A percentile compares a stretch with the other conserved stretches of the same genome.
These are phyloP conservation scores for Eidolon dupreanum DNA, from an alignment of 2,797 vertebrate species.

Conservation along the genomic window DNA sequence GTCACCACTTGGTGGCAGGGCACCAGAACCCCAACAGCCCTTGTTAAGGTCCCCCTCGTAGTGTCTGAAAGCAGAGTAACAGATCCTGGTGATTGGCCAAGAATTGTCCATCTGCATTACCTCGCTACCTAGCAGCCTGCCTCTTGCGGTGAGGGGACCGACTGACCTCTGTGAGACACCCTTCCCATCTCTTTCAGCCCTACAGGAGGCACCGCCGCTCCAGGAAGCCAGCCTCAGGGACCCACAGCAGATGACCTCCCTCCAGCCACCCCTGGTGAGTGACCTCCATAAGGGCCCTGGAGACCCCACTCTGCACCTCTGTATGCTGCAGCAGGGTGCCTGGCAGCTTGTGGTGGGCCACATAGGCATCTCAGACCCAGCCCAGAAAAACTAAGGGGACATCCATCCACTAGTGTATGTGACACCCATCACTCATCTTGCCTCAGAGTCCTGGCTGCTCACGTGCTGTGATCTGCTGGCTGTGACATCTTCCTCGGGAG, in stretches of 20 bases:
- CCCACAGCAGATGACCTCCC: background rate
- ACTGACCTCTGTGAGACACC: background rate
- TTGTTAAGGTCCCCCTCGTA: background rate
- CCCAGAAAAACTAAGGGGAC: background rate
- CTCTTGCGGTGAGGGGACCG: background rate
- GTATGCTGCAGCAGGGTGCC: background rate
- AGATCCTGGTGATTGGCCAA: background rate
- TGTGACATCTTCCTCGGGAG: background rate
- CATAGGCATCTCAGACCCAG: background rate
- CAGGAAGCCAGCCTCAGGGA: constrained; percentile 53
- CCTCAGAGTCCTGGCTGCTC: background rate
- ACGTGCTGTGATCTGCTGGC: background rate
- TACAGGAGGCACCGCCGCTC: constrained; percentile 30
- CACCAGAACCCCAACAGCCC: background rate
- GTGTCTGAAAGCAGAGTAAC: background rate
- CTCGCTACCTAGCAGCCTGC: too few relatives aligned
- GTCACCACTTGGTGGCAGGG: background rate
- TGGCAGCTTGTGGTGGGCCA: background rate
- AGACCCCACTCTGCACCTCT: background rate
- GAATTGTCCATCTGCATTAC: too few relatives aligned
- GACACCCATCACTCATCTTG: background rate
- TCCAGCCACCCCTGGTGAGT: constrained; percentile 76
- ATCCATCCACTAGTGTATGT: background rate
- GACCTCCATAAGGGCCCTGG: background rate
- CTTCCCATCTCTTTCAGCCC: constrained; percentile 61